Conservation (phyloP, 37 sponge, comb jelly and placozoan genomes). For the Amphimedon queenslandica region DNA sequence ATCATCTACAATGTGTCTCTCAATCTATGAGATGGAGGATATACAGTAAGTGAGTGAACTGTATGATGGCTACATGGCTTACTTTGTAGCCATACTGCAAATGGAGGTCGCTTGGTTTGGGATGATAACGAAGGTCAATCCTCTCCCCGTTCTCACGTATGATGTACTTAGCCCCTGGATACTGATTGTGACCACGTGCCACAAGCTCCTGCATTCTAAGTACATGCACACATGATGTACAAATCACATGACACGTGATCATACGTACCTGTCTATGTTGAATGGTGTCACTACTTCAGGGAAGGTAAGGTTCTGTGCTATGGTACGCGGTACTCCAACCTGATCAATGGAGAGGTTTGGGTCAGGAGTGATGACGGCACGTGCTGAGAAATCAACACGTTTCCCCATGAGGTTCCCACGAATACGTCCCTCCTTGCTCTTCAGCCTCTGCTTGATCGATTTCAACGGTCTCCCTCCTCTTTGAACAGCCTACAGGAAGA, state of each 20-base stretch:
- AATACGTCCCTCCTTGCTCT: slow-evolving; percentile 97
- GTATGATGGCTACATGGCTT: not conserved
- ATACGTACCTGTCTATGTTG: slow-evolving; percentile 89
- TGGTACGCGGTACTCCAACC: slow-evolving; percentile 93
- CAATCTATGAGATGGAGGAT: slow-evolving; percentile 41
- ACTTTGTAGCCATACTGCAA: slow-evolving; percentile 91
- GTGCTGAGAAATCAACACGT: slow-evolving; percentile 99
- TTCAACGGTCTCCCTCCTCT: slow-evolving; percentile 92
- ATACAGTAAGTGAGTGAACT: not conserved
- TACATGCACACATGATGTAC: not conserved
- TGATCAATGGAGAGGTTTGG: slow-evolving; percentile 95
- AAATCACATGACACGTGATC: not conserved
- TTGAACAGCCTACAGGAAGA: slow-evolving; percentile 76
- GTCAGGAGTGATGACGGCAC: slow-evolving; percentile 99
- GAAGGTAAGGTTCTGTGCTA: slow-evolving; percentile 97
- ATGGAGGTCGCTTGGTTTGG: slow-evolving; percentile 94
- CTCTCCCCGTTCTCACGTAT: slow-evolving; percentile 96
- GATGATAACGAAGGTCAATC: slow-evolving; percentile 95
- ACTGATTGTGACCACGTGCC: slow-evolving; percentile 84
- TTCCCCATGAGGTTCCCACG: slow-evolving; percentile 99
- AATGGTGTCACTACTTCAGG: slow-evolving; percentile 98
- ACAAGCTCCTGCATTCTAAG: slow-evolving; percentile 89
- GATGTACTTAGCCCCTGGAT: slow-evolving; percentile 99
- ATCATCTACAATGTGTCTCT: slow-evolving; percentile 91
- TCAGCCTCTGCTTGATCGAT: slow-evolving; percentile 94